phyloP scores from a whole-genome alignment of 2,888 invertebrate genomes.

The Coenonympha glycerion region DNA sequence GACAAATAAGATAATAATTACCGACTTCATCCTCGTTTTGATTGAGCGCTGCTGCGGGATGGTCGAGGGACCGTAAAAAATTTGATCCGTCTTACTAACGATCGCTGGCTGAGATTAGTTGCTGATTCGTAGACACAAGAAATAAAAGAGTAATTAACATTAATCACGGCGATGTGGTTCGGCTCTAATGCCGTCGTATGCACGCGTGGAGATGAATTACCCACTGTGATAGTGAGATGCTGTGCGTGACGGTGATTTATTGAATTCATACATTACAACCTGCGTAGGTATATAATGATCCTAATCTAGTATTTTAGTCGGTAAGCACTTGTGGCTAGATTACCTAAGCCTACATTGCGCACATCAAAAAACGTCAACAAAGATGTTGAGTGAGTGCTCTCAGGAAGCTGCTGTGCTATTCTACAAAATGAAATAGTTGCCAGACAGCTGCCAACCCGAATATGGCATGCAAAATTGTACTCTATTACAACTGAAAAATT shows the following conservation, averaged over 20 bases:
- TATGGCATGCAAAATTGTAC: too few relatives aligned
- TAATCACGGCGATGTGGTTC: constrained; percentile 61
- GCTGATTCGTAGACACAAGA: constrained; percentile 14
- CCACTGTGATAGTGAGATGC: constrained; percentile 30
- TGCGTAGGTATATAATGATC: too few relatives aligned
- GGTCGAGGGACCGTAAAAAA: constrained; percentile 5
- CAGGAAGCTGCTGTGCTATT: too few relatives aligned
- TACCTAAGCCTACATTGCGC: too few relatives aligned
- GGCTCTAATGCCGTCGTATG: constrained; percentile 51
- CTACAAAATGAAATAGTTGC: too few relatives aligned
- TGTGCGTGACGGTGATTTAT: constrained; percentile 1
- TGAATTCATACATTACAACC: constrained; percentile 16
- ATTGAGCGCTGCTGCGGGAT: not conserved
- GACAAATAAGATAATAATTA: constrained; percentile 5
- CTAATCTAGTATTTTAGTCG: too few relatives aligned
- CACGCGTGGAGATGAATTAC: constrained; percentile 39
- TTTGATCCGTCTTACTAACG: constrained; percentile 12
- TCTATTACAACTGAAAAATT: too few relatives aligned
- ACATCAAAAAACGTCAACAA: too few relatives aligned
- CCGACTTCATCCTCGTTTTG: constrained; percentile 3
- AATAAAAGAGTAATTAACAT: constrained; percentile 62
- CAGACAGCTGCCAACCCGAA: too few relatives aligned
- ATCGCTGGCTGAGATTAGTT: constrained; percentile 6
- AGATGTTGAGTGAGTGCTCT: too few relatives aligned
- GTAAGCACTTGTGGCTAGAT: too few relatives aligned